These are phyloP conservation scores for Cossypha niveicapilla DNA, from an alignment of 2,797 vertebrate genomes.

Conservation along the genomic window DNA sequence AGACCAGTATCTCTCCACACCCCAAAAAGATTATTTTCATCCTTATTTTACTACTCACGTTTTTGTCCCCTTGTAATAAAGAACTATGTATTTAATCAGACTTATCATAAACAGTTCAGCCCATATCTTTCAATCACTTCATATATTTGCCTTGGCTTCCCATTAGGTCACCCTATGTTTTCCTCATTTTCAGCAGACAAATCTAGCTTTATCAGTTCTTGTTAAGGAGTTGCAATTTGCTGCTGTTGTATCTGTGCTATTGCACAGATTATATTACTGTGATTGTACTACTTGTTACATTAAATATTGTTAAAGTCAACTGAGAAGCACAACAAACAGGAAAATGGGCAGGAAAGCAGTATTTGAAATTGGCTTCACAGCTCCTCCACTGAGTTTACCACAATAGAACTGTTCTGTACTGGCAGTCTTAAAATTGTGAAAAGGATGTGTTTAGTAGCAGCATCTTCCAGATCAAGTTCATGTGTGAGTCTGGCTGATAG, in stretches of 20 bases:
- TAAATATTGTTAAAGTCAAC: not conserved
- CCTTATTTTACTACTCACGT: not conserved
- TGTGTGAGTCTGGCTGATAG: not conserved
- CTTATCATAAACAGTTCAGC: not conserved
- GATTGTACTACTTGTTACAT: not conserved
- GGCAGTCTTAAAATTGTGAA: not conserved
- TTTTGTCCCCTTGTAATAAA: not conserved
- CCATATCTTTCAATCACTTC: not conserved
- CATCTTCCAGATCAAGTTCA: not conserved
- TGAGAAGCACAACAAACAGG: not conserved
- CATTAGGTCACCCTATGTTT: not conserved
- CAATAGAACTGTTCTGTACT: not conserved
- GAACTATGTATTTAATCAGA: not conserved
- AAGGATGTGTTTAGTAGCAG: not conserved
- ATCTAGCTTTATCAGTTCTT: not conserved
- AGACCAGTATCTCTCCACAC: not conserved
- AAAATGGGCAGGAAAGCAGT: not conserved
- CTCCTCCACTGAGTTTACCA: not conserved
- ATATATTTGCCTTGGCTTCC: not conserved
- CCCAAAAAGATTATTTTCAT: not conserved
- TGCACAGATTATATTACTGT: not conserved
- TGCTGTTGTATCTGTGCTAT: not conserved
- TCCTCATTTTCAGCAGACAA: conserved; percentile 12
- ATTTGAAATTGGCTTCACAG: not conserved
- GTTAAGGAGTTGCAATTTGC: not conserved